phyloP scores from a whole-genome alignment of 2,888 invertebrate species.

The Microctonus hyperodae region DNA sequence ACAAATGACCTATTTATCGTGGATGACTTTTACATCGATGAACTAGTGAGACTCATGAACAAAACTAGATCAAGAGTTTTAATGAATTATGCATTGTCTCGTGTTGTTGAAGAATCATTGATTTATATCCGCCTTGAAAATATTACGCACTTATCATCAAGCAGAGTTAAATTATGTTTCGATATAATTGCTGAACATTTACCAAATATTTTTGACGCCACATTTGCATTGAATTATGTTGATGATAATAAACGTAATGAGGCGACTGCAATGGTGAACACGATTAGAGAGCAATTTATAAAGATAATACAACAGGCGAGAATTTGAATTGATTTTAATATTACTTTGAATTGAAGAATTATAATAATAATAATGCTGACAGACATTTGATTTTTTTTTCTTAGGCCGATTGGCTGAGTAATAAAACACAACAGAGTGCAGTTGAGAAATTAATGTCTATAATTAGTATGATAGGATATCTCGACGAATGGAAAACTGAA shows the following conservation, averaged over 20 bases:
- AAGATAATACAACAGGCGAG: not conserved
- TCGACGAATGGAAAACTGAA: not conserved
- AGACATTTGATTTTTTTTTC: not conserved
- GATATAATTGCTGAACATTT: not conserved
- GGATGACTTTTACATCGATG: no score
- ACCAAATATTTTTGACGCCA: not conserved
- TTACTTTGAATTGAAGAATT: not conserved
- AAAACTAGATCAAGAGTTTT: not conserved
- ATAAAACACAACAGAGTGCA: not conserved
- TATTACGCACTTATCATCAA: not conserved
- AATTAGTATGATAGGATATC: not conserved
- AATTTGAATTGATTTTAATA: not conserved
- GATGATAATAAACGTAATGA: not conserved
- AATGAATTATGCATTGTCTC: not conserved
- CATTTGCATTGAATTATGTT: not conserved
- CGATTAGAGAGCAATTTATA: not conserved
- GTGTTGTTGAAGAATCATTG: not conserved
- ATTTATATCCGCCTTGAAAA: not conserved
- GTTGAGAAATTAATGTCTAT: not conserved
- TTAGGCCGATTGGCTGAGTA: not conserved
- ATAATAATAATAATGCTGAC: not conserved
- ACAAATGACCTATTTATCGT: not conserved
- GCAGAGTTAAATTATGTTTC: not conserved
- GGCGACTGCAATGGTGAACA: not conserved
- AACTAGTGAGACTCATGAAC: not conserved